Evolutionary conservation across 1,140 invertebrate genomes (phyloP).

Genomic region (Bombus soroeensis): DNA sequence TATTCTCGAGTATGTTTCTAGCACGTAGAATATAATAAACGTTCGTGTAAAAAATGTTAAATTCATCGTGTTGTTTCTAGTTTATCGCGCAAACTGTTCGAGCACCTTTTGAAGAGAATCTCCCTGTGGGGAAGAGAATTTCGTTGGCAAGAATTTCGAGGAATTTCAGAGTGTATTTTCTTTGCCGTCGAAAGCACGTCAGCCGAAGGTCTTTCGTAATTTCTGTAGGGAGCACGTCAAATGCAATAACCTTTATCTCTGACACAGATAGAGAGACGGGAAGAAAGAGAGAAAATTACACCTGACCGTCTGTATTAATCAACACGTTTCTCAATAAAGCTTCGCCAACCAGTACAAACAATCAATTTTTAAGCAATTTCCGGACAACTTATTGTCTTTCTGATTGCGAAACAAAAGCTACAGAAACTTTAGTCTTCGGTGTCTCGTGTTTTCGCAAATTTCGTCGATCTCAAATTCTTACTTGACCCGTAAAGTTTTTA

Average conservation of each 20-base stretch:
- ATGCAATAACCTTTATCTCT: not conserved
- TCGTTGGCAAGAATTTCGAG: constrained; percentile 18
- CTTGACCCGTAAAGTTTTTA: not conserved
- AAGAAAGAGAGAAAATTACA: not conserved
- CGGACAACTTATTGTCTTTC: not conserved
- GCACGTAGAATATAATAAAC: not conserved
- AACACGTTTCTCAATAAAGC: not conserved
- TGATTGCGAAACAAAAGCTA: not conserved
- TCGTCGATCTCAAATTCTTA: not conserved
- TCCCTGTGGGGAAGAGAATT: not conserved
- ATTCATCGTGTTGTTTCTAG: not conserved
- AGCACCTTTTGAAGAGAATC: not conserved
- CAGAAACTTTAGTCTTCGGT: not conserved
- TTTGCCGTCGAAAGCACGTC: not conserved
- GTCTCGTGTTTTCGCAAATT: not conserved
- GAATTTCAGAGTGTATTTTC: constrained; percentile 10
- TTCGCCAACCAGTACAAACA: not conserved
- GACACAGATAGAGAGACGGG: not conserved
- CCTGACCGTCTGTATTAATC: not conserved
- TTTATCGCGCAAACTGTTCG: not conserved
- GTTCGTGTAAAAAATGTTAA: not conserved
- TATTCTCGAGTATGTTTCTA: not conserved
- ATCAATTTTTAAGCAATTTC: not conserved
- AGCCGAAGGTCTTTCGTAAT: not conserved
- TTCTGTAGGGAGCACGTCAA: constrained; percentile 9